Percentiles rank a stretch among this genome's conserved stretches.
These are phyloP conservation scores for Drosophila ananassae DNA, from an alignment of 1,140 invertebrate species.

Conservation along the genomic window DNA sequence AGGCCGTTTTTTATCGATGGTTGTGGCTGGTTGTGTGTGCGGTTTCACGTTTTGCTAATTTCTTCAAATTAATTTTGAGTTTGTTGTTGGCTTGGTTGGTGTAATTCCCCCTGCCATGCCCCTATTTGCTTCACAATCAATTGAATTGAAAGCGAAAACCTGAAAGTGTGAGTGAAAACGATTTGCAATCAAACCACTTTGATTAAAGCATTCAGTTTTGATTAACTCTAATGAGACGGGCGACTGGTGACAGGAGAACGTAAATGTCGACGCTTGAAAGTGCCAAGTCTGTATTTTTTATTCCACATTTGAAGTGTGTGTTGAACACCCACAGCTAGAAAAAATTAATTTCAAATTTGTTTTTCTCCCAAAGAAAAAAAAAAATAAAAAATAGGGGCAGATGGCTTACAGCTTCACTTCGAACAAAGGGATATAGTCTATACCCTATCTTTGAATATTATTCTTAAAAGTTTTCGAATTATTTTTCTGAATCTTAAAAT, in stretches of 20 bases:
- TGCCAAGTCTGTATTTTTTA: constrained; percentile 14
- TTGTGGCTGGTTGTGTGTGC: constrained; percentile 24
- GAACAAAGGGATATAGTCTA: background rate
- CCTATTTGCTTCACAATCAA: constrained; percentile 56
- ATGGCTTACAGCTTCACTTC: background rate
- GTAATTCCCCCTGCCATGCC: constrained; percentile 16
- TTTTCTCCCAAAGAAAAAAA: constrained; percentile 28
- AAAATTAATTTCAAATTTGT: constrained; percentile 56
- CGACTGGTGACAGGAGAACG: constrained; percentile 11
- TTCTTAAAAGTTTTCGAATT: too few species aligned
- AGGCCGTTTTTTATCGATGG: background rate
- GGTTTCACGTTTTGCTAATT: constrained; percentile 74
- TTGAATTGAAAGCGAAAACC: constrained; percentile 74
- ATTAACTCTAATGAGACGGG: constrained; percentile 67
- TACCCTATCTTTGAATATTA: background rate
- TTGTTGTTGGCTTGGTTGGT: constrained; percentile 31
- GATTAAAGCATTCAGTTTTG: constrained; percentile 66
- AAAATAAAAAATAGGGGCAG: constrained; percentile 21
- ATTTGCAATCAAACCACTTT: constrained; percentile 69
- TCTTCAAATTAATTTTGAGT: constrained; percentile 55
- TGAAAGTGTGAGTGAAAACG: constrained; percentile 77
- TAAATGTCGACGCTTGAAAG: constrained; percentile 13
- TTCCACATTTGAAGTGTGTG: constrained; percentile 23
- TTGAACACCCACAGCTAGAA: constrained; percentile 39
- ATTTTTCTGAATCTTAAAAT: too few species aligned